phyloP scores from a whole-genome alignment of 2,113 vertebrate genomes.

The Varanus salvator region DNA sequence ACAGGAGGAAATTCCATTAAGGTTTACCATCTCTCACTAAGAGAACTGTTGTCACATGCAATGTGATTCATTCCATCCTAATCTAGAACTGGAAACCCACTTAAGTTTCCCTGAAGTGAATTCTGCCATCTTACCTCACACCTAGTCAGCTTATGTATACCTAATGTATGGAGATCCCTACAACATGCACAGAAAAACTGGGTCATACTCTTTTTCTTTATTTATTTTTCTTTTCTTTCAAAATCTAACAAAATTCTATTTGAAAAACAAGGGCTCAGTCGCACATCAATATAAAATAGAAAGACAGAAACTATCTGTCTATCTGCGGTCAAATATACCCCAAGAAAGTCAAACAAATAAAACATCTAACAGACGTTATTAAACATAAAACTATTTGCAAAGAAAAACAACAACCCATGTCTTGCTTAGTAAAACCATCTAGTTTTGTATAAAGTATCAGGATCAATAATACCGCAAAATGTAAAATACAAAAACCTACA shows the following conservation, averaged over 20 bases:
- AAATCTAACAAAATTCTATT: not conserved
- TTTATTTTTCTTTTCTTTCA: not conserved
- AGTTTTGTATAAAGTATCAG: too few relatives aligned
- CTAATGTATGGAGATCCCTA: not conserved
- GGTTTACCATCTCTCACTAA: not conserved
- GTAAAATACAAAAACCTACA: too few relatives aligned
- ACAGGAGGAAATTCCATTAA: not conserved
- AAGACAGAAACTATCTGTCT: too few relatives aligned
- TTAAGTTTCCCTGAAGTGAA: not conserved
- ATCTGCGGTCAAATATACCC: too few relatives aligned
- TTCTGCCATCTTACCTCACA: not conserved
- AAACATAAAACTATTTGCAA: too few relatives aligned
- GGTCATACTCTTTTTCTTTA: not conserved
- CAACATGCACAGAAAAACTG: not conserved
- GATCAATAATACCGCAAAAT: too few relatives aligned
- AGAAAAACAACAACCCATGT: too few relatives aligned
- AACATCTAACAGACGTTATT: too few relatives aligned
- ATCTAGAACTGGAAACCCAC: not conserved
- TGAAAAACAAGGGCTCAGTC: not conserved
- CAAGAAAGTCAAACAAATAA: too few relatives aligned
- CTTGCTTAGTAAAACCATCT: too few relatives aligned
- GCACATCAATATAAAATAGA: not conserved
- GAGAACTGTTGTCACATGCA: too few relatives aligned
- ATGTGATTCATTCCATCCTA: not conserved
- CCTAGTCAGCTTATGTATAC: not conserved